Evolutionary conservation across 2,888 invertebrate species (phyloP).

Genomic region (Euproctis similis): DNA sequence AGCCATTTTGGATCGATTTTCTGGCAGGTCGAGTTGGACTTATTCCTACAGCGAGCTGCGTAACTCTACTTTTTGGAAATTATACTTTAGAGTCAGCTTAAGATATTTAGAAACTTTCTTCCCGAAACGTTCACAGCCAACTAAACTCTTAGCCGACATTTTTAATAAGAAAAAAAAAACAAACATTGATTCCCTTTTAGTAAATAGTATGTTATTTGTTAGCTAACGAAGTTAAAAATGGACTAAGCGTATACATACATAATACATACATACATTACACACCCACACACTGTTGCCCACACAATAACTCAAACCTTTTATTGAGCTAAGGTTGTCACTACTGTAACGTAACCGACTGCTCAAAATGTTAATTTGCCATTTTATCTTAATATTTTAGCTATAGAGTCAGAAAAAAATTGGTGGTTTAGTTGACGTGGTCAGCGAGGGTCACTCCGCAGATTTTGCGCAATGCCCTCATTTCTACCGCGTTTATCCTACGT

Average conservation of each 20-base stretch:
- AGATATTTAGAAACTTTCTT: background rate
- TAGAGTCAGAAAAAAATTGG: too few relatives aligned
- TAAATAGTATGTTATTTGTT: slow-evolving; percentile 25
- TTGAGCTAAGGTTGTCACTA: slow-evolving; percentile 12
- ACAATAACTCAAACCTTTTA: slow-evolving; percentile 16
- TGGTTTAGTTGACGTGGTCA: too few relatives aligned
- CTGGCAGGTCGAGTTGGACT: too few relatives aligned
- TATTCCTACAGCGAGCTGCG: too few relatives aligned
- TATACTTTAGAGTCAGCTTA: too few relatives aligned
- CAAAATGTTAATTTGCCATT: too few relatives aligned
- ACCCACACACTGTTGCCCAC: slow-evolving; percentile 32
- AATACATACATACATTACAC: too few relatives aligned
- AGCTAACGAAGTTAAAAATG: slow-evolving; percentile 20
- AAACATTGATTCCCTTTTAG: slow-evolving; percentile 18
- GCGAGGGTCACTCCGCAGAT: too few relatives aligned
- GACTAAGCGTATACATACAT: slow-evolving; percentile 19
- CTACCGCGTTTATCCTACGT: too few relatives aligned
- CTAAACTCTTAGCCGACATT: slow-evolving; percentile 11
- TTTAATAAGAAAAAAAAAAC: slow-evolving; percentile 22
- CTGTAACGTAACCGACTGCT: background rate
- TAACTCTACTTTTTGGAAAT: too few relatives aligned
- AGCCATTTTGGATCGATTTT: background rate
- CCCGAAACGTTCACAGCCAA: slow-evolving; percentile 7
- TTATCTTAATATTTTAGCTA: too few relatives aligned
- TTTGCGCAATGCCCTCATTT: too few relatives aligned